Percentiles rank a stretch among this genome's conserved stretches.
phyloP scores from a whole-genome alignment of 2,888 invertebrate species.

The Limulus polyphemus region DNA sequence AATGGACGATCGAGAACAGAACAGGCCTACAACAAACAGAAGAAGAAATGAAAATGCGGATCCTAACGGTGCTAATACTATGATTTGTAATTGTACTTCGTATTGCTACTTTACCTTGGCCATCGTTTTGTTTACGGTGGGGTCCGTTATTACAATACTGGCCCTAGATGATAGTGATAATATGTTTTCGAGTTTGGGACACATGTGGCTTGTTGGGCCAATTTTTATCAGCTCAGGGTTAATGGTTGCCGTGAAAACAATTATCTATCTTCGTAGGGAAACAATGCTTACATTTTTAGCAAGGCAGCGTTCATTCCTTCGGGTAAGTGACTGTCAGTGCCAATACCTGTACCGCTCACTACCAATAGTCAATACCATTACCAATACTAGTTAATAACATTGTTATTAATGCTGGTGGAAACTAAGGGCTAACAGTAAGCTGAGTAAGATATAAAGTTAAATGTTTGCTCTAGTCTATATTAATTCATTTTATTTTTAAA shows the following conservation, averaged over 20 bases:
- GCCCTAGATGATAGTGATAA: conserved; percentile 24
- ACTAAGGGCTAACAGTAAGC: too few species aligned
- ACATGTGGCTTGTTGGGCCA: conserved; percentile 28
- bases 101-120: conserved; percentile 27
- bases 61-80: too few species aligned
- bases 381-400: too few species aligned
- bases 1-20: too few species aligned
- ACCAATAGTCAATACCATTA: too few species aligned
- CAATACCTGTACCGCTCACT: too few species aligned
- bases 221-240: conserved; percentile 27
- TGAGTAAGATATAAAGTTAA: too few species aligned
- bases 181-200: conserved; percentile 21
- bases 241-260: conserved; percentile 27
- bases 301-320: conserved; percentile 23
- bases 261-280: conserved; percentile 26
- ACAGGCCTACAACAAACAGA: too few species aligned
- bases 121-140: conserved; percentile 24
- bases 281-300: conserved; percentile 24
- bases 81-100: conserved; percentile 25
- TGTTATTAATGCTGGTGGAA: too few species aligned
- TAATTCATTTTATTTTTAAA: too few species aligned
- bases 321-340: conserved; percentile 15
- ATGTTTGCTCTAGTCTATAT: too few species aligned
- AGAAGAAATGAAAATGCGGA: too few species aligned
- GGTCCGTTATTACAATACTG: conserved; percentile 25